Conservation (phyloP, 92 coral and sea anemone species). For the Porites evermanni region DNA sequence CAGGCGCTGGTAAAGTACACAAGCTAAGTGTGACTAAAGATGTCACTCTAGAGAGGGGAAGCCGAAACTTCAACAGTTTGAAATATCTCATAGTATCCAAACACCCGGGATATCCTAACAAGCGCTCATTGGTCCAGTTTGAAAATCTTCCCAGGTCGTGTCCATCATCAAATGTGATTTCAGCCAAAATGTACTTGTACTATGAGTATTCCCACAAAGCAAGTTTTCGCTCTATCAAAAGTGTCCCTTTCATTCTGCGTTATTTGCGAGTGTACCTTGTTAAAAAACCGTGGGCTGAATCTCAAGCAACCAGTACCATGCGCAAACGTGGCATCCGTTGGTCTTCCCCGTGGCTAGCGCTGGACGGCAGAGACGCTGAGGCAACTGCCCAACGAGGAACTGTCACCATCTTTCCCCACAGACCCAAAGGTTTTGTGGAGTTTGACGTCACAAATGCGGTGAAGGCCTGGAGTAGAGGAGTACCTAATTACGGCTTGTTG, state of each 20-base stretch:
- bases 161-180: no score
- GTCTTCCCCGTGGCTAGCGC: conserved; percentile 38
- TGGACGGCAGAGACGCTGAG: conserved; percentile 61
- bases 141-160: no score
- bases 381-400: conserved; percentile 14
- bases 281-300: conserved; percentile 71
- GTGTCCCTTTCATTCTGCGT: conserved; percentile 60
- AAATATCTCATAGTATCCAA: no score
- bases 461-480: conserved; percentile 62
- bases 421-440: conserved; percentile 48
- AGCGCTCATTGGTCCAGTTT: no score
- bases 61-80: conserved; percentile 17
- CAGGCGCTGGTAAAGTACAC: neutral
- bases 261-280: conserved; percentile 59
- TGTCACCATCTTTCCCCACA: conserved; percentile 63
- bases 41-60: conserved; percentile 40
- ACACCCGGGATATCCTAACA: no score
- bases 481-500: conserved; percentile 66
- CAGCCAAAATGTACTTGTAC: no score
- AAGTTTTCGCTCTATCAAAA: conserved; percentile 18
- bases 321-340: conserved; percentile 28
- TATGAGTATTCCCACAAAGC: conserved; percentile 59
- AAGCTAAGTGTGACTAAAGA: neutral
- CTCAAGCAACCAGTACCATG: conserved; percentile 61
- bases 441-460: conserved; percentile 65